Percentiles rank a stretch among this genome's conserved stretches.
Conservation (phyloP, 2,113 vertebrate species). For the Mastomys natalensis region DNA sequence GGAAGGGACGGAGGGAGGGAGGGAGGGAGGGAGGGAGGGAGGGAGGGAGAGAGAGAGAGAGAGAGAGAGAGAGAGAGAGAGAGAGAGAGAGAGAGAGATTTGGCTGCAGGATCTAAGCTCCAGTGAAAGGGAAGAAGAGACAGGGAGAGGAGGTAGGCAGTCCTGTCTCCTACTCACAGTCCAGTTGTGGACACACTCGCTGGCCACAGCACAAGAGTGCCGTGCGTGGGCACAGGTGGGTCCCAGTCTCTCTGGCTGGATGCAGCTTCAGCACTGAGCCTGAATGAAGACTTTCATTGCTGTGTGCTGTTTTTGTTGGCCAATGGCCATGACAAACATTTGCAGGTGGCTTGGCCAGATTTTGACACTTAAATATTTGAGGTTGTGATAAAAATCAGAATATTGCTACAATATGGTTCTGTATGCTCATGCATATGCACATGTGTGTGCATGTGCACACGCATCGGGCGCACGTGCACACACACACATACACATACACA, state of each 20-base stretch:
- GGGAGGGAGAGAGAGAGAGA: not conserved
- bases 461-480: constrained; percentile 67
- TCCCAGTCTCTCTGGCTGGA: constrained; percentile 85
- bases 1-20: not conserved
- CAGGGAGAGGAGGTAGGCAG: not conserved
- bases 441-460: not conserved
- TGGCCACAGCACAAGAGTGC: constrained; percentile 70
- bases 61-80: not conserved
- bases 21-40: not conserved
- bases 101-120: constrained; percentile 4
- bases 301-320: constrained; percentile 91
- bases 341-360: constrained; percentile 93
- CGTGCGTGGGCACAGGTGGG: constrained; percentile 87
- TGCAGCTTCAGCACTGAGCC: constrained; percentile 81
- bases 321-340: constrained; percentile 90
- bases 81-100: not conserved
- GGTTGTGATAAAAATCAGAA: constrained; percentile 93
- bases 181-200: constrained; percentile 77
- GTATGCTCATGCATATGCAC: constrained; percentile 64
- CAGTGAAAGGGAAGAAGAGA: not conserved
- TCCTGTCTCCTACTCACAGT: constrained; percentile 65
- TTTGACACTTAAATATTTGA: constrained; percentile 93
- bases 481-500: not conserved
- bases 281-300: constrained; percentile 91
- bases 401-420: constrained; percentile 91